Evolutionary conservation across 2,797 vertebrate genomes (phyloP).

Genomic region (Coendou prehensilis): DNA sequence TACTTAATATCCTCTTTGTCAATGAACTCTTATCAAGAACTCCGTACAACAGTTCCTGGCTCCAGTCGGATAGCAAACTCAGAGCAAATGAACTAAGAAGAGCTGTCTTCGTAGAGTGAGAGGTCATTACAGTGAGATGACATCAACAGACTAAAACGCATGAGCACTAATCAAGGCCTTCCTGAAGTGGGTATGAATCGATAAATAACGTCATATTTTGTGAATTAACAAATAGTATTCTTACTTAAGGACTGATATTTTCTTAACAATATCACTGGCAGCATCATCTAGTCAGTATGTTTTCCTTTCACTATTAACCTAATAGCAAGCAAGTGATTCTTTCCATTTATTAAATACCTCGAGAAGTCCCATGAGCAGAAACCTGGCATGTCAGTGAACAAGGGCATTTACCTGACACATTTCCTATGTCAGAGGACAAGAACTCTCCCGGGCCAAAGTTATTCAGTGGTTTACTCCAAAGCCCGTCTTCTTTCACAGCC

Average conservation of each 20-base stretch:
- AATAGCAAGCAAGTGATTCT: background rate
- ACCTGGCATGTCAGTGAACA: background rate
- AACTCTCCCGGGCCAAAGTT: slow-evolving; percentile 86
- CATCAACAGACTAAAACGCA: background rate
- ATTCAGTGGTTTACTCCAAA: slow-evolving; percentile 89
- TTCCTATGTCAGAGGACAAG: slow-evolving; percentile 83
- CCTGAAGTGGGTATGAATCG: background rate
- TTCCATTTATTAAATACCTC: slow-evolving; percentile 28
- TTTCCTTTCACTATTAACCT: background rate
- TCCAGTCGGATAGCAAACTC: background rate
- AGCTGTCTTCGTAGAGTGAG: background rate
- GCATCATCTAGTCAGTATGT: background rate
- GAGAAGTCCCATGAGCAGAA: background rate
- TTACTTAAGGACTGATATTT: background rate
- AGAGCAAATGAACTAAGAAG: background rate
- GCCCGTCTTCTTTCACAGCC: slow-evolving; percentile 86
- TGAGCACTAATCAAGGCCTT: background rate
- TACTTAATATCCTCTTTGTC: background rate
- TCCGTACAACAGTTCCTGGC: background rate
- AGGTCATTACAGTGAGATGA: background rate
- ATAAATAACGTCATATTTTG: background rate
- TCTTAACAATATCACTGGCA: background rate
- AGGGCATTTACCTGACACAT: slow-evolving; percentile 87
- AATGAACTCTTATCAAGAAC: slow-evolving; percentile 21
- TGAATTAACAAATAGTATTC: slow-evolving; percentile 28